Base-by-base conservation (phyloP, 2,797 vertebrate genomes). In the Sylvilagus floridanus region DNA sequence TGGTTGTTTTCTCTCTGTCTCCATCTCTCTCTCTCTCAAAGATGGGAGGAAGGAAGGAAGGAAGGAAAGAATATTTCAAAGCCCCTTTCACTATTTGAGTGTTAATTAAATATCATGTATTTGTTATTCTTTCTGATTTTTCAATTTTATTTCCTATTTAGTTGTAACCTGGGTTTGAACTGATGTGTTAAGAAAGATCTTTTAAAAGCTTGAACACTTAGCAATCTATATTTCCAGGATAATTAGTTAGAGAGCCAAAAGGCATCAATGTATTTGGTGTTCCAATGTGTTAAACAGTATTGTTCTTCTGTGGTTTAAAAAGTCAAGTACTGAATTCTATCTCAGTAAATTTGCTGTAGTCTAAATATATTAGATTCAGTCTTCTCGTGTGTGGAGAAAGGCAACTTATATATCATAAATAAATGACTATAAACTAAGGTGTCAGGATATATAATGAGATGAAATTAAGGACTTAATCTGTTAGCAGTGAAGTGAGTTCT, bases 401-500 rank as follows among this genome's bases (percentile, higher is more conserved):
- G 57, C 82, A 96, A 81, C 72, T 86, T 93, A 88, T 86, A n/a
- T 88, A 94, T 92, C 86, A 4, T 95, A 96, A 92, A 95, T 94
- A 94, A 96, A 77, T 94, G 75, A 97, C 94, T 96, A 94, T 89
- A 94, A 97, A 93, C 76, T 93, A 96, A 96, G 66, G 92, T 92
- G 90, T 77, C 96, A 37, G 69, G 32, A 95, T 98, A 97, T 68
- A 91, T 96, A 97, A 97, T 94, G 84, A 81, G 65, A 95, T 86
- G 73, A 96, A 98, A 96, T 30, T 0, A 97, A 78, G 5, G 30
- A 42, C 72, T 84, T 84, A 96, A 35, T 92, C 11, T 79, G 32
- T 63, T 96, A 95, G 30, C 17, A 37, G 4, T 84, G 26, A 97
- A 97, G 97, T 92, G 81, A 96, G 73, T 90, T 97, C 76, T 90